These are phyloP conservation scores for Drosophila ustulata DNA, from an alignment of 2,888 invertebrate species.

Conservation along the genomic window DNA sequence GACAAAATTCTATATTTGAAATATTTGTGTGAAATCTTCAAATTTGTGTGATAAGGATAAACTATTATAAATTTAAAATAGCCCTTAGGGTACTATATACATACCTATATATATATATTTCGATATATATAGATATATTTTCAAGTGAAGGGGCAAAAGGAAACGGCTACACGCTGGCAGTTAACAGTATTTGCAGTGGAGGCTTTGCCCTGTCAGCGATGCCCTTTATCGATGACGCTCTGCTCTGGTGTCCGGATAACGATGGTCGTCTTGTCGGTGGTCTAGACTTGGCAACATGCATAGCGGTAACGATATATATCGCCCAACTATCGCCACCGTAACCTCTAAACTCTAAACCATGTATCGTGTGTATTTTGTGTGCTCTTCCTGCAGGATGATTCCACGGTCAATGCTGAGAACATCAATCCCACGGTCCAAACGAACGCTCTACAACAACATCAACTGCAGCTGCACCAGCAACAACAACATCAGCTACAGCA, in stretches of 20 bases:
- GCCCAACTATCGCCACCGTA: background rate
- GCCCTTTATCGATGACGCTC: conserved; percentile 98
- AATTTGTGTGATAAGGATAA: conserved; percentile 62
- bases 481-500: conserved; percentile 41
- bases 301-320: conserved; percentile 88
- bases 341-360: background rate
- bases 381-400: conserved; percentile 59
- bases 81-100: background rate
- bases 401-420: conserved; percentile 71
- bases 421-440: conserved; percentile 63
- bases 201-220: conserved; percentile 89
- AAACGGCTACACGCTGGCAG: conserved; percentile 84
- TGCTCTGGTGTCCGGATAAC: conserved; percentile 97
- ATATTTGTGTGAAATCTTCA: conserved; percentile 12
- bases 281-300: conserved; percentile 92
- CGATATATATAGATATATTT: conserved; percentile 29
- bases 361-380: background rate
- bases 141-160: conserved; percentile 58
- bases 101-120: conserved; percentile 1
- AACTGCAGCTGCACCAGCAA: conserved; percentile 29
- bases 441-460: conserved; percentile 39
- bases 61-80: conserved; percentile 2
- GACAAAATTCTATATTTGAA: conserved; percentile 37
- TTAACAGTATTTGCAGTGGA: conserved; percentile 84
- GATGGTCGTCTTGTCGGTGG: conserved; percentile 94